Conservation (phyloP, 2,797 vertebrate genomes). For the Myotis pilosus region DNA sequence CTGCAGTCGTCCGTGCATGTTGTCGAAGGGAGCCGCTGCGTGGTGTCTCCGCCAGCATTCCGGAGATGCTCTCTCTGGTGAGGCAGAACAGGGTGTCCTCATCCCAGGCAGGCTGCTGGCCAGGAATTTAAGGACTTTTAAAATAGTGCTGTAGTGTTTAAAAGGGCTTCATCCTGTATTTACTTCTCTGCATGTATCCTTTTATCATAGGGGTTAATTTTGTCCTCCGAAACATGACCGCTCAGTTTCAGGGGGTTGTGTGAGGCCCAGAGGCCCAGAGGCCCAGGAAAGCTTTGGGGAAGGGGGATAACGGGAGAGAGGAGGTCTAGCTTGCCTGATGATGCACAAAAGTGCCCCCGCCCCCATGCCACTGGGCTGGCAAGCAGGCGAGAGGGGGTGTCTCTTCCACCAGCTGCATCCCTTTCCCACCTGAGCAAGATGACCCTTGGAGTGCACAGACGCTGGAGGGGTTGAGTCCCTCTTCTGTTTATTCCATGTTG, state of each 20-base stretch:
- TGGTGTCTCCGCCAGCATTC: slow-evolving; percentile 20
- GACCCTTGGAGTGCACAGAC: background rate
- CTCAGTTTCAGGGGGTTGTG: background rate
- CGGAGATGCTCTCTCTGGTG: background rate
- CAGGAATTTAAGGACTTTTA: slow-evolving; percentile 67
- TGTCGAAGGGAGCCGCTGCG: background rate
- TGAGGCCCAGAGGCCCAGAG: background rate
- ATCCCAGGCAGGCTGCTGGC: slow-evolving; percentile 63
- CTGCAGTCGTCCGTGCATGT: background rate
- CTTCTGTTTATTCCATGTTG: no score
- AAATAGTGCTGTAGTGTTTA: slow-evolving; percentile 49
- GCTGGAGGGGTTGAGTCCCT: background rate
- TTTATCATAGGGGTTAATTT: background rate
- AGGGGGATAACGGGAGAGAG: background rate
- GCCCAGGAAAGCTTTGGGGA: background rate
- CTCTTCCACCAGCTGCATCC: background rate
- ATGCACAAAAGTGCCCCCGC: background rate
- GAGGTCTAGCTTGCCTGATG: background rate
- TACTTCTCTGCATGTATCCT: background rate
- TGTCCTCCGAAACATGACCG: background rate
- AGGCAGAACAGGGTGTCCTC: slow-evolving; percentile 56
- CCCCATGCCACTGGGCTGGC: background rate
- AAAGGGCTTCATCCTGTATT: background rate
- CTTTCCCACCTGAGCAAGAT: background rate
- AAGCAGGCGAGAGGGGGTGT: fast-evolving